Conservation (phyloP, 1,140 invertebrate species). For the Phymastichus coffea region DNA sequence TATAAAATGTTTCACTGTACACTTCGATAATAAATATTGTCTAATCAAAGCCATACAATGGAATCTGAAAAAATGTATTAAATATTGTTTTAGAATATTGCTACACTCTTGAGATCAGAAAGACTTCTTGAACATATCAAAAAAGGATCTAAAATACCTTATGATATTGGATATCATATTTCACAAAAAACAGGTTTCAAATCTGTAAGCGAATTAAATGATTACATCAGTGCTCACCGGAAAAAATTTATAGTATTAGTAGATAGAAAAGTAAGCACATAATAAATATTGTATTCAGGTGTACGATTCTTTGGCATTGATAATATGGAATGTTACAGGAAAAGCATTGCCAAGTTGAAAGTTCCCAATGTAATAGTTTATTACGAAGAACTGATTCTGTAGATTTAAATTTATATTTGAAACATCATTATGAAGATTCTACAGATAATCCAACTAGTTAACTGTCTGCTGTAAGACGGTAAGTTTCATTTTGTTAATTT, state of each 20-base stretch:
- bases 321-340: slow-evolving; percentile 1
- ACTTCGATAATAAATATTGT: no score
- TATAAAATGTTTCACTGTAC: no score
- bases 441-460: background rate
- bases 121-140: slow-evolving; percentile 5
- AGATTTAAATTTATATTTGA: slow-evolving; percentile 17
- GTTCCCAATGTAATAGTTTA: background rate
- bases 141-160: slow-evolving; percentile 11
- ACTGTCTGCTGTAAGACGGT: background rate
- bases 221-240: slow-evolving; percentile 9
- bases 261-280: slow-evolving; percentile 12
- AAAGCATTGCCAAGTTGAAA: slow-evolving; percentile 9
- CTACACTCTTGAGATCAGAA: slow-evolving; percentile 14
- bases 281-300: background rate
- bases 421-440: slow-evolving; percentile 7
- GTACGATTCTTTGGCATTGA: background rate
- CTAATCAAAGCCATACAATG: no score
- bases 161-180: slow-evolving; percentile 9
- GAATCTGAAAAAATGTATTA: no score
- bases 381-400: slow-evolving; percentile 12
- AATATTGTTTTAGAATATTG: slow-evolving; percentile 15
- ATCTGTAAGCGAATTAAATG: slow-evolving; percentile 11
- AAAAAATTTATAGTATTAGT: slow-evolving; percentile 19
- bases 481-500: background rate
- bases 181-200: slow-evolving; percentile 16